These are phyloP conservation scores for Oscheius onirici DNA, from an alignment of 2,888 invertebrate genomes.

Conservation along the genomic window DNA sequence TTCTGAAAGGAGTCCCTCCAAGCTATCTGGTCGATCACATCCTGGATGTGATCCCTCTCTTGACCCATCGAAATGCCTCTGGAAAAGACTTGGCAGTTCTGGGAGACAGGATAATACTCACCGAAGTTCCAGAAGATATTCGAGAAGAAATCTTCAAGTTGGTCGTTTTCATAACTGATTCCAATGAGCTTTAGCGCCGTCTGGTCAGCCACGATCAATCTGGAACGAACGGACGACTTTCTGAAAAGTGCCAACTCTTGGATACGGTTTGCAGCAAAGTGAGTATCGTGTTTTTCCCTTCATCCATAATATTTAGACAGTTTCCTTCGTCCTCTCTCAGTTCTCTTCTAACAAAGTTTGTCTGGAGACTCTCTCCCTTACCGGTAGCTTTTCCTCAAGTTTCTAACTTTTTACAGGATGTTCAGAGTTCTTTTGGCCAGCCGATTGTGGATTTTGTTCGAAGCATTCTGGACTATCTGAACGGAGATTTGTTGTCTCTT, in stretches of 20 bases:
- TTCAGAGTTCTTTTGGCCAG: conserved; percentile 25
- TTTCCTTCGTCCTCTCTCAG: background rate
- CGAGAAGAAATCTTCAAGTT: conserved; percentile 10
- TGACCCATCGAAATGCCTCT: background rate
- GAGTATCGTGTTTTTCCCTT: background rate
- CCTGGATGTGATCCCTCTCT: conserved; percentile 38
- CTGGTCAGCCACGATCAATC: conserved; percentile 44
- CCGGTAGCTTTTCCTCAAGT: background rate
- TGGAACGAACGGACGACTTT: conserved; percentile 8
- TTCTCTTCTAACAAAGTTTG: background rate
- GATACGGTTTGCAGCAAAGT: conserved; percentile 18
- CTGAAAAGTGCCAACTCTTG: conserved; percentile 17
- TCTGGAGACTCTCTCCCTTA: conserved; percentile 1
- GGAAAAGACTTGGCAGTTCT: conserved; percentile 23
- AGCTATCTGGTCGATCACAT: conserved; percentile 54
- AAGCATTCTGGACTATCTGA: conserved; percentile 7
- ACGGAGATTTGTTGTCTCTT: background rate
- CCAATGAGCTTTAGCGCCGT: conserved; percentile 43
- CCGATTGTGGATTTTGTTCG: background rate
- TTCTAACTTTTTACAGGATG: conserved; percentile 5
- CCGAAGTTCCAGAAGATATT: conserved; percentile 2
- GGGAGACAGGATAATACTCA: conserved; percentile 16
- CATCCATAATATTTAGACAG: background rate
- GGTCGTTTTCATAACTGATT: background rate
- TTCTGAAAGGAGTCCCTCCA: conserved; percentile 40